Percentiles rank a stretch among this genome's conserved stretches.
phyloP scores from a whole-genome alignment of 2,113 vertebrate species.

The Indri indri region DNA sequence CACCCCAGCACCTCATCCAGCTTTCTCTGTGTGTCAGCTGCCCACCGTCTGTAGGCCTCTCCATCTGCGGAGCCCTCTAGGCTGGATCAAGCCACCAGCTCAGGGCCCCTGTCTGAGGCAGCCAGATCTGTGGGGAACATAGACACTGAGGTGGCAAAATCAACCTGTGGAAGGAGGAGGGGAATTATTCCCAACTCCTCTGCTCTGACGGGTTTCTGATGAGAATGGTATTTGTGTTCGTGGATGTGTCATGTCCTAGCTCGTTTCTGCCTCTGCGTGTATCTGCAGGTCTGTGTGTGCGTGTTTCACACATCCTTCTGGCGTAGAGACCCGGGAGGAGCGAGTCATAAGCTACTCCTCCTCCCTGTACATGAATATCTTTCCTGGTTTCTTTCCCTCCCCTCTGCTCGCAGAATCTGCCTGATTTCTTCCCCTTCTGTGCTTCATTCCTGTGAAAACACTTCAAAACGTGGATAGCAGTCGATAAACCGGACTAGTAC shows the following conservation, averaged over 20 bases:
- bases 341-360: not conserved
- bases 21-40: not conserved
- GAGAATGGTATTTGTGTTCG: constrained; percentile 43
- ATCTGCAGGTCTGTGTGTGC: not conserved
- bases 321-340: not conserved
- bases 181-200: not conserved
- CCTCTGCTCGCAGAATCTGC: not conserved
- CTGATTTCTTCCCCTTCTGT: not conserved
- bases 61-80: not conserved
- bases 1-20: not conserved
- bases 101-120: not conserved
- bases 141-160: not conserved
- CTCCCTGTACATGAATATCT: not conserved
- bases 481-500: not conserved
- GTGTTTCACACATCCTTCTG: not conserved
- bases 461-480: not conserved
- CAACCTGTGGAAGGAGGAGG: not conserved
- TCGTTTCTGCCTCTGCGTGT: not conserved
- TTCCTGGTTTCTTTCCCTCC: not conserved
- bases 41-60: not conserved
- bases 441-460: not conserved
- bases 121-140: not conserved
- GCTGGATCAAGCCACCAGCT: not conserved
- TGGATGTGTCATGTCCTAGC: constrained; percentile 23
- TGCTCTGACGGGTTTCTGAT: constrained; percentile 17